Percentiles rank a stretch among this genome's conserved stretches.
These are phyloP conservation scores for Epinotia brunnichana DNA, from an alignment of 2,888 invertebrate genomes.

Conservation along the genomic window DNA sequence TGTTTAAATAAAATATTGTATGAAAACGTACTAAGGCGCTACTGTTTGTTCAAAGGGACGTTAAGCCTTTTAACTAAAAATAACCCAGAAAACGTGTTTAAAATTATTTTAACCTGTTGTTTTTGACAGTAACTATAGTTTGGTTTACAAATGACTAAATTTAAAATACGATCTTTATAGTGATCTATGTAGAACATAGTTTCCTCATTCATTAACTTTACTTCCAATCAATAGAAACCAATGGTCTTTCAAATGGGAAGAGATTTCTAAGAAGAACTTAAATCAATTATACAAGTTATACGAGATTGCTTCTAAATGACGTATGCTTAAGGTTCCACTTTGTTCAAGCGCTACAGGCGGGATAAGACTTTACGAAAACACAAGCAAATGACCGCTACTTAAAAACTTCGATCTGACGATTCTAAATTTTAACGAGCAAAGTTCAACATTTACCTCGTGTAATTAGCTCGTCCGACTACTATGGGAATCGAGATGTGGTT, in stretches of 20 bases:
- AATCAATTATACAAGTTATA: not conserved
- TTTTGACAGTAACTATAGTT: too few species aligned
- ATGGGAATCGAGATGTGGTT: constrained; percentile 66
- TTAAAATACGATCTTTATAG: too few species aligned
- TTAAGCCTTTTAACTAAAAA: too few species aligned
- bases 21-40: too few species aligned
- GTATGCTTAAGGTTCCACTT: not conserved
- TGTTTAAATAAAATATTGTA: too few species aligned
- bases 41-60: too few species aligned
- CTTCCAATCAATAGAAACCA: constrained; percentile 19
- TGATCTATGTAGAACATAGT: not conserved
- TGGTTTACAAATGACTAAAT: too few species aligned
- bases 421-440: constrained; percentile 37
- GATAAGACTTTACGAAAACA: not conserved
- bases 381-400: constrained; percentile 34
- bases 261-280: not conserved
- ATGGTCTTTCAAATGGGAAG: constrained; percentile 1
- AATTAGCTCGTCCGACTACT: constrained; percentile 63
- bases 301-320: not conserved
- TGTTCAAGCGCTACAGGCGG: not conserved
- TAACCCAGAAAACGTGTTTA: too few species aligned
- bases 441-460: constrained; percentile 59
- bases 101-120: too few species aligned
- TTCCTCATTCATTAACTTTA: constrained; percentile 3
- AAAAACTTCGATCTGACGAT: constrained; percentile 36